Base-by-base conservation (phyloP, 2,113 vertebrate genomes). In the Chionodraco myersi region DNA sequence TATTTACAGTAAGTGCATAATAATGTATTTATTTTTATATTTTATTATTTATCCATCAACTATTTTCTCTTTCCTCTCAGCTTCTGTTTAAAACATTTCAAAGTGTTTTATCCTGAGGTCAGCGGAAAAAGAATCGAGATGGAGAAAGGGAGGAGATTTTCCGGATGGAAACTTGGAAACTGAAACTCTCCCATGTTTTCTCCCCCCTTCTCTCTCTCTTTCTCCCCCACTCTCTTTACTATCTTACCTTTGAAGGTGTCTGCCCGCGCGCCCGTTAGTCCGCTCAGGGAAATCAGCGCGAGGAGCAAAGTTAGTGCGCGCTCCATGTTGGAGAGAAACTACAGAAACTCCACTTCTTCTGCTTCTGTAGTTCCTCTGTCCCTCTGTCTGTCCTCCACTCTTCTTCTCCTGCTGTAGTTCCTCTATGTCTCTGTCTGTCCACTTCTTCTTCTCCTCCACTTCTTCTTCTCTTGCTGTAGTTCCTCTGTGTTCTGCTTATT, bases 91-190 rank as follows among this genome's bases (percentile, higher is more conserved):
- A 41, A 36, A 41, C 36, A 36, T 41, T 6, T 41, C 30, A 41
- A 41, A 41, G 36, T 41, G 7, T 7, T 41, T 41, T 41, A 41
- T 41, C 1, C 36, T 41, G 36, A 41, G 36, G 5, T 41, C 36
- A 41, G 36, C 36, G 5, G 36, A 41, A 41, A 41, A 41, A 7
- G 1, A 7, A 41, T 6, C 11, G 65, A 49, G 21, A 74, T 21
- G 53, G n/a, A 21, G 47, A 54, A 21, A 60, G 6, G 81, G 75
- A 82, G 82, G 71, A 73, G 70, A 85, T 89, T 90, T 91, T 88
- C 85, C 85, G 53, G 77, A 73, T 91, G 88, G 88, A 88, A 91
- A 92, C 87, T 92, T 90, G 87, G 87, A 92, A 66, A 48, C 73
- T 71, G 64, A 47, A 74, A 73, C 56, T 44, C 83, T 84, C 83